Evolutionary conservation across 2,113 vertebrate genomes (phyloP).

Genomic region (Ailurus styani): DNA sequence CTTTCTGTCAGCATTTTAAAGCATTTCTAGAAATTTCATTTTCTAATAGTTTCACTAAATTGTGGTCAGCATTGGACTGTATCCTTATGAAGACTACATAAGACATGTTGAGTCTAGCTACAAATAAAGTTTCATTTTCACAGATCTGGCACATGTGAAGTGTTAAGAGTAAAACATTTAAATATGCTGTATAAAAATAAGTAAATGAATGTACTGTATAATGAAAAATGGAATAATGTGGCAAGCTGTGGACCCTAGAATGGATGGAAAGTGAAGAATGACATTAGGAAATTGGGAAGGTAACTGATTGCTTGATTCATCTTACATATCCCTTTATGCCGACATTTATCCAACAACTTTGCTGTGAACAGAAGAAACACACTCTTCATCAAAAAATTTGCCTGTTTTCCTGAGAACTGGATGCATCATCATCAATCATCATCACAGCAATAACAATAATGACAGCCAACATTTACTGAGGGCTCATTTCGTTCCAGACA

Average conservation of each 20-base stretch:
- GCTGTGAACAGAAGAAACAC: background rate
- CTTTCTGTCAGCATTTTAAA: slow-evolving; percentile 5
- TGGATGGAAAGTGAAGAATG: background rate
- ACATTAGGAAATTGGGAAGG: background rate
- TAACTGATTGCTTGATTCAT: background rate
- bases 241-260: background rate
- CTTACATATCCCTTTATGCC: background rate
- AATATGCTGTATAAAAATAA: background rate
- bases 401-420: background rate
- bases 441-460: background rate
- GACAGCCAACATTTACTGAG: background rate
- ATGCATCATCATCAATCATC: background rate
- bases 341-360: background rate
- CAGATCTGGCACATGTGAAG: background rate
- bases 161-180: background rate
- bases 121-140: slow-evolving; percentile 19
- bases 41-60: background rate
- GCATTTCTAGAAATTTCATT: slow-evolving; percentile 1
- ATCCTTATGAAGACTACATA: background rate
- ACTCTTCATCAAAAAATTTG: background rate
- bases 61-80: background rate
- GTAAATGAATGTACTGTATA: background rate
- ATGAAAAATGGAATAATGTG: background rate
- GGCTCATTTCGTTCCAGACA: background rate
- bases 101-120: background rate